Base-by-base conservation (phyloP, 2,888 invertebrate species). In the Uloborus plumipes region DNA sequence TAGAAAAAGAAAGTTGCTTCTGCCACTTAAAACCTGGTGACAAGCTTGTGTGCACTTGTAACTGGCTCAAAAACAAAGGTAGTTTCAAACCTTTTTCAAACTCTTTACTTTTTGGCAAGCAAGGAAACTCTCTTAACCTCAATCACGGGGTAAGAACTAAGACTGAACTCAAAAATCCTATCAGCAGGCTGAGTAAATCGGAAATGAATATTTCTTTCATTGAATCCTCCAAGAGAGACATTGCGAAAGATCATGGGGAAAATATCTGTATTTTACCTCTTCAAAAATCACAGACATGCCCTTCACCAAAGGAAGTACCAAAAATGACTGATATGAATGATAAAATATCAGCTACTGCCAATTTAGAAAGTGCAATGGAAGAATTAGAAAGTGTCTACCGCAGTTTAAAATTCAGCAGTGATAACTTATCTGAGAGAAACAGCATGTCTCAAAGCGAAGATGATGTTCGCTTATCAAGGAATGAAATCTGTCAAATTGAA, bases 361-460 rank as follows among this genome's bases (percentile, higher is more conserved):
- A 85, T 69, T 71, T 85, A 15, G 85, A 85, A 22, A 96, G 96
- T 88, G 96, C 96, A 71, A 91, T 97, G 49, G 93, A 93, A 87
- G 97, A 97, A 89, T 89, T 97, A 78, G 96, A 97, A 90, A 94
- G 94, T 18, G 96, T 97, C 87, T 89, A 89, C 84, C 95, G 95
- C 88, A 95, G 95, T 87, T 91, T 97, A 77, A 93, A 93, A 26
- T 90, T 96, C 69, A 84, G 85, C 58, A 95, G 95, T 87, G 94
- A 95, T 88, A 94, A 94, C 89, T 90, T 95, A 80, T 76, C 82
- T 3, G 80, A 74, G n/a, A 69, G 53, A 64, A 74, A 70, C 55
- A 70, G 64, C 49, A 20, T 49, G 20, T 81, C 80, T 6, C 20
- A 65, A 22, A 70, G 64, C n/a, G 80, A 81, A 26, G 50, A 70